Evolutionary conservation across 2,113 vertebrate species (phyloP), one percentile per base, ranked within the genome.

Genomic region (Pseudonaja textilis): DNA sequence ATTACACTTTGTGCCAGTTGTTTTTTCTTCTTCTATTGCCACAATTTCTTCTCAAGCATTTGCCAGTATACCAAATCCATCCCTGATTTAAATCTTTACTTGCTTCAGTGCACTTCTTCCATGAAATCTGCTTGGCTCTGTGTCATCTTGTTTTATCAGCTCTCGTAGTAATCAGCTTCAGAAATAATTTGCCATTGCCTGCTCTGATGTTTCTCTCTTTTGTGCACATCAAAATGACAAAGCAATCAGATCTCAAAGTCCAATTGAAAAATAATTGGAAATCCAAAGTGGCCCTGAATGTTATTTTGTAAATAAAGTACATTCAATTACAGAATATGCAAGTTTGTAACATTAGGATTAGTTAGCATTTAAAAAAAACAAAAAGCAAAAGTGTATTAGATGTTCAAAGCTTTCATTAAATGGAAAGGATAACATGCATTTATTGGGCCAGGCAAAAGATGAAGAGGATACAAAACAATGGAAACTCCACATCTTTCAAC

Each of bases 211-310:
- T 96, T 91, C 94, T 95, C 69, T 95, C 96, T 94, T 97, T 92
- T 89, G 95, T 93, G 94, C 93, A 10, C 90, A 96, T 96, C 94
- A 7, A 96, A 97, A 96, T 42, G 95, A 97, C 96, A 97, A 96
- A 97, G 97, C 55, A 92, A 96, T 96, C 95, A 95, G 95, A 86
- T 90, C 92, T 96, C 88, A 47, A 96, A 93, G 88, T 96, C 96
- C 93, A 81, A 97, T n/a, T 97, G 97, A 97, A 97, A 97, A 95
- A 96, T 97, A 98, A 98, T 95, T 98, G 96, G 96, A 97, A 98
- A 97, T 94, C 96, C 97, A 94, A 97, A 97, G 97, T 96, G 96
- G 95, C 96, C 95, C 92, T 96, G 97, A 96, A 97, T 85, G 94
- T 93, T 97, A 96, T 87, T 96, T 97, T 97, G 96, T 96, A 98